phyloP scores from a whole-genome alignment of 2,888 invertebrate species.

The Cyrtodaria siliqua region DNA sequence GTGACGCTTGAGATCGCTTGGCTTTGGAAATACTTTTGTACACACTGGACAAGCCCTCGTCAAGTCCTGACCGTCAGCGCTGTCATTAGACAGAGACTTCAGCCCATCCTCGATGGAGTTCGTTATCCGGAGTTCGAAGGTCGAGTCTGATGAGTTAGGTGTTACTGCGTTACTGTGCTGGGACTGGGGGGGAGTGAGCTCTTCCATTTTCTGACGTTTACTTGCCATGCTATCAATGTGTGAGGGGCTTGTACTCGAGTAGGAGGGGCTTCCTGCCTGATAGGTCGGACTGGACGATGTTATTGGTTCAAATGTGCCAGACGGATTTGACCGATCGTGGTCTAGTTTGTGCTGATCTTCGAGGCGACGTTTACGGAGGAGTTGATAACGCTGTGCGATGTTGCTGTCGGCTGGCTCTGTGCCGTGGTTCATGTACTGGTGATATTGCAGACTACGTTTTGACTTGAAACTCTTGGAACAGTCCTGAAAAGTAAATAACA shows the following conservation, averaged over 20 bases:
- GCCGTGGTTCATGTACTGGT: conserved; percentile 58
- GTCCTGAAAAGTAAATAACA: conserved; percentile 68
- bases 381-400: conserved; percentile 58
- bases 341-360: conserved; percentile 25
- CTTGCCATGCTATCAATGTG: conserved; percentile 21
- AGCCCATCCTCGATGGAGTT: conserved; percentile 7
- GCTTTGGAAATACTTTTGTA: conserved; percentile 81
- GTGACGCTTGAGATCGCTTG: conserved; percentile 83
- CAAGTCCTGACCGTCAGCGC: conserved; percentile 19
- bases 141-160: background rate
- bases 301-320: conserved; percentile 8
- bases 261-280: conserved; percentile 3
- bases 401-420: conserved; percentile 45
- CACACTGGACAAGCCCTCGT: conserved; percentile 75
- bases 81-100: conserved; percentile 7
- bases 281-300: conserved; percentile 26
- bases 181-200: conserved; percentile 17
- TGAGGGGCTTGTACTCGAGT: conserved; percentile 5
- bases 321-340: background rate
- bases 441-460: conserved; percentile 81
- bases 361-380: conserved; percentile 55
- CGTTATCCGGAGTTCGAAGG: conserved; percentile 14
- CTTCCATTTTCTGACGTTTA: conserved; percentile 38
- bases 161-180: conserved; percentile 41
- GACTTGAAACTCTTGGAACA: conserved; percentile 83